These are phyloP conservation scores for Melanerpes formicivorus DNA, from an alignment of 2,113 vertebrate species.

Conservation along the genomic window DNA sequence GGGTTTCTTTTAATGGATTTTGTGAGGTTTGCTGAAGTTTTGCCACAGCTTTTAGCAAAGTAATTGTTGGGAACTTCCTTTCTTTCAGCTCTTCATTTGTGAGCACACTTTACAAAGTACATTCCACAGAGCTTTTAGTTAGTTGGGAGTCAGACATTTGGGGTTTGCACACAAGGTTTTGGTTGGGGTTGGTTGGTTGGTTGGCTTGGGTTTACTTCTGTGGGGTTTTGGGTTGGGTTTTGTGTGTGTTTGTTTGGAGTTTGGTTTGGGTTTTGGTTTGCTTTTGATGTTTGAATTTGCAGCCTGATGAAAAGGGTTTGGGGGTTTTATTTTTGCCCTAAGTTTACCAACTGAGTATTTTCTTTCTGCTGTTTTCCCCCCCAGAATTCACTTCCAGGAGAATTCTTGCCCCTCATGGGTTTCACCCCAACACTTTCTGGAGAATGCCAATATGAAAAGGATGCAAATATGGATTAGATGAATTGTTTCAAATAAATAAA, in stretches of 20 bases:
- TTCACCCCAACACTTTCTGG: background rate
- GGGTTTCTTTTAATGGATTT: background rate
- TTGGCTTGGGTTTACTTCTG: too few relatives aligned
- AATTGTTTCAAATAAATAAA: background rate
- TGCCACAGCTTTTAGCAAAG: background rate
- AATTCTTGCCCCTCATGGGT: background rate
- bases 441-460: background rate
- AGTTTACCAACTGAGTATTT: background rate
- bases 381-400: background rate
- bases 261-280: too few relatives aligned
- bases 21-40: background rate
- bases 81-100: background rate
- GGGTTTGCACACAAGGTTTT: background rate
- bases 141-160: background rate
- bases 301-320: background rate
- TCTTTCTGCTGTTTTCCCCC: background rate
- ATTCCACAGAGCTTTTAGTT: background rate
- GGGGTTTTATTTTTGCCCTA: background rate
- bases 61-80: background rate
- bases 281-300: background rate
- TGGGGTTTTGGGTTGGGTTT: too few relatives aligned
- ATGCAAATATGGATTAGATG: background rate
- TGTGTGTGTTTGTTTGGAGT: too few relatives aligned
- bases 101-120: background rate
- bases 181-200: background rate